Evolutionary conservation across 2,797 vertebrate species (phyloP).

Genomic region (Sphenopsis melanotis): DNA sequence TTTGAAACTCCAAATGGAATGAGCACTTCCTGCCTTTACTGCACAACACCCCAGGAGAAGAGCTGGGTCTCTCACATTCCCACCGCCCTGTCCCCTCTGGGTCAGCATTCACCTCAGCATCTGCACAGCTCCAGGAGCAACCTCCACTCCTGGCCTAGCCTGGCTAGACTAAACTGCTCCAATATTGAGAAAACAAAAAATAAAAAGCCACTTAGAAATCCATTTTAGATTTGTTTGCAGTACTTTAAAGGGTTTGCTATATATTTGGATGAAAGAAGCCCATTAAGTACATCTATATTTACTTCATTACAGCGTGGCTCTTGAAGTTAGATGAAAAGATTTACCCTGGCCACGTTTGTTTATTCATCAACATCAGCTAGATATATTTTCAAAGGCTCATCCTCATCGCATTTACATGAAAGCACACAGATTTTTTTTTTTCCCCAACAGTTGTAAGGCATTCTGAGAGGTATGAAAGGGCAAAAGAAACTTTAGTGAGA

Average conservation of each 20-base stretch:
- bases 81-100: not conserved
- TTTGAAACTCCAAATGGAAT: not conserved
- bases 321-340: conserved; percentile 65
- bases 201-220: not conserved
- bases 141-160: not conserved
- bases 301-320: conserved; percentile 38
- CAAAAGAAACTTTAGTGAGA: not conserved
- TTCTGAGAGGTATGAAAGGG: conserved; percentile 5
- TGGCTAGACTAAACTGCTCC: not conserved
- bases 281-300: conserved; percentile 55
- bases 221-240: not conserved
- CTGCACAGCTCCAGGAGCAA: not conserved
- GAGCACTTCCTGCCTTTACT: not conserved
- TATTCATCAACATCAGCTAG: conserved; percentile 44
- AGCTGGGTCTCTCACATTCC: accelerated
- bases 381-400: conserved; percentile 46
- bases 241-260: conserved; percentile 11
- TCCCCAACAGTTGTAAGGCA: not conserved
- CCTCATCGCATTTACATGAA: conserved; percentile 33
- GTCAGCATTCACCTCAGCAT: not conserved
- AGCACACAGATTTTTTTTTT: not conserved
- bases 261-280: conserved; percentile 39
- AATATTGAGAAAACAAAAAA: not conserved
- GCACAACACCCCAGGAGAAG: not conserved
- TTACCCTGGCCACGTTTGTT: conserved; percentile 53